Conservation (phyloP, 2,888 invertebrate species). For the Callyntrura sp. region DNA sequence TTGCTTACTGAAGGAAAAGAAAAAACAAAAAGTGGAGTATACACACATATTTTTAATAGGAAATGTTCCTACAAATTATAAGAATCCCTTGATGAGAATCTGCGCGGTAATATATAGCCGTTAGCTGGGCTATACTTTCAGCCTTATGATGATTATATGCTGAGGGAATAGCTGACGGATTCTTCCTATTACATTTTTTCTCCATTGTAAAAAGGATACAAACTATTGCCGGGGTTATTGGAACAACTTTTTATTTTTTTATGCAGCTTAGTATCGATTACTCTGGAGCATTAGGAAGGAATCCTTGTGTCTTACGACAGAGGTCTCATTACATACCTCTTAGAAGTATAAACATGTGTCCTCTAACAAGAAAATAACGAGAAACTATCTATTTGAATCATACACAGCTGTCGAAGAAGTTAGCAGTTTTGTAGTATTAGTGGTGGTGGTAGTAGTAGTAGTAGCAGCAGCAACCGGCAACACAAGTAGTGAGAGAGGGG, state of each 20-base stretch:
- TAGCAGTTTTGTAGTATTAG: slow-evolving; percentile 1
- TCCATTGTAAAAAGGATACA: not conserved
- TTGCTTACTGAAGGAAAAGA: not conserved
- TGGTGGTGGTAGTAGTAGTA: not conserved
- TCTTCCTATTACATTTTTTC: not conserved
- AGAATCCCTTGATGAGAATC: not conserved
- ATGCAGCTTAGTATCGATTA: slow-evolving; percentile 49
- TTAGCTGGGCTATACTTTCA: not conserved
- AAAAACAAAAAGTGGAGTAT: not conserved
- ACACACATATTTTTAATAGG: not conserved
- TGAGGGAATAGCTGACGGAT: not conserved
- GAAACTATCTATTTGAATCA: slow-evolving; percentile 70
- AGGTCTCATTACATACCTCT: slow-evolving; percentile 69
- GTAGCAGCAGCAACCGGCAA: too few relatives aligned
- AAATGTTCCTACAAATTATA: not conserved
- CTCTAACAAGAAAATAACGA: slow-evolving; percentile 62
- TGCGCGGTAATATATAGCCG: not conserved
- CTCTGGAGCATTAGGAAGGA: not conserved
- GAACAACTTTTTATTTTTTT: slow-evolving; percentile 38
- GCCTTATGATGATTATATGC: not conserved
- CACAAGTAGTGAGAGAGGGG: too few relatives aligned
- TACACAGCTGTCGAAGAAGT: slow-evolving; percentile 59
- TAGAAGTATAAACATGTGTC: slow-evolving; percentile 58
- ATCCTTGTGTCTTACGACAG: not conserved
- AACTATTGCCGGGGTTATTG: not conserved